A percentile compares a stretch with the other conserved stretches of the same genome.
Conservation (phyloP, 2,113 vertebrate genomes). For the Gallinago media region DNA sequence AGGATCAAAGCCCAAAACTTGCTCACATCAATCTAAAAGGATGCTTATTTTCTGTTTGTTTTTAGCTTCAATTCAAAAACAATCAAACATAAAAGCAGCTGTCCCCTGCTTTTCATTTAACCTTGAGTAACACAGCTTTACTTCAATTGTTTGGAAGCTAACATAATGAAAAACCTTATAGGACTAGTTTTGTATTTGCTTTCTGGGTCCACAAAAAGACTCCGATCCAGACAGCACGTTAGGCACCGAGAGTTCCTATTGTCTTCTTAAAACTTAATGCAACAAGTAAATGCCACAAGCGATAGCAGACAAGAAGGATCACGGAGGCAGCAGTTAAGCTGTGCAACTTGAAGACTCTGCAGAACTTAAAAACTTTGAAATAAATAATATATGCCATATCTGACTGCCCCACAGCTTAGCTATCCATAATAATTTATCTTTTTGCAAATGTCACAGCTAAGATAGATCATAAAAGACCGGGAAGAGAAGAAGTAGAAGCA, state of each 20-base stretch:
- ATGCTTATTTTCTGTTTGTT: not conserved
- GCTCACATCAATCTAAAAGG: not conserved
- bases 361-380: slow-evolving; percentile 38
- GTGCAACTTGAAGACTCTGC: not conserved
- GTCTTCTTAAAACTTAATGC: not conserved
- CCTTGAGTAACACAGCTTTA: not conserved
- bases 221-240: not conserved
- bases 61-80: not conserved
- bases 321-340: not conserved
- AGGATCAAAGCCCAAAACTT: not conserved
- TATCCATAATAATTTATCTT: slow-evolving; percentile 38
- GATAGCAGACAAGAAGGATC: not conserved
- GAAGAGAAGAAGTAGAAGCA: not conserved
- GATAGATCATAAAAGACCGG: slow-evolving; percentile 9
- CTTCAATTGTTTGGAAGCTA: not conserved
- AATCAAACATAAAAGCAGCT: not conserved
- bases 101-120: not conserved
- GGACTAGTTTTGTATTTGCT: not conserved
- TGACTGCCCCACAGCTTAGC: slow-evolving; percentile 38
- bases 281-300: not conserved
- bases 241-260: not conserved
- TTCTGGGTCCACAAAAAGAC: not conserved
- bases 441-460: slow-evolving; percentile 30
- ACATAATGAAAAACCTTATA: not conserved
- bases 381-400: slow-evolving; percentile 31